Base-by-base conservation (phyloP, 2,888 invertebrate species). In the Saturnia pavonia region DNA sequence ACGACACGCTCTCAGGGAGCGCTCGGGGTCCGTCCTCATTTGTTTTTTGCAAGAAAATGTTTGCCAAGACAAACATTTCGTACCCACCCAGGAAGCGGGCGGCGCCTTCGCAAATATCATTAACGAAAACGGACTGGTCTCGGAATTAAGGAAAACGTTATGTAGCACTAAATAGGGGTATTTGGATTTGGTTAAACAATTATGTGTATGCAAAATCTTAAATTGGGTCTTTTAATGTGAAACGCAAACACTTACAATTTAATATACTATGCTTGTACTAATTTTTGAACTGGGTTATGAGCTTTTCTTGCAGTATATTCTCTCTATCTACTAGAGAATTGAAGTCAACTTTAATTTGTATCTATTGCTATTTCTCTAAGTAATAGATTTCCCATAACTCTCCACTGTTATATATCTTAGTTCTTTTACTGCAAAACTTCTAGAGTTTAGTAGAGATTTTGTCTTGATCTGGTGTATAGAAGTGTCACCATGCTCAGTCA, bases 101-200 rank as follows among this genome's bases (percentile, higher is more conserved):
- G 40, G 65, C 40, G 57, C 65, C 65, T 65, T 34, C n/a, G 65
- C 65, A 34, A 65, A 65, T 65, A 65, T 65, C 65, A 40, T 65
- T 65, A 65, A 40, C 19, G 65, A 65, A 65, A 65, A 65, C 65
- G 40, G 40, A 34, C 65, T 27, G 9, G 25, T 6, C 40, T n/a
- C 40, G 9, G 65, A 65, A 65, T 65, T 65, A 65, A 65, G 65
- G 65, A 65, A 40, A 65, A 19, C 65, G 40, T 65, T 65, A 40
- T 40, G 40, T 65, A 22, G 40, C 19, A 6, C 27, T 60, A 60
- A 60, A 27, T 60, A 14, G 27, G 14, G 57, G 57, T 27, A 14
- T 27, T 25, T 27, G 14, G 3, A 25, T 60, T 60, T 4, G 12
- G 57, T 11, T 60, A 14, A 60, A 27, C 27, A 25, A 14, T 14